Evolutionary conservation across 2,797 vertebrate species (phyloP), one percentile per base, ranked within the genome.

Genomic region (Ammospiza maritima): DNA sequence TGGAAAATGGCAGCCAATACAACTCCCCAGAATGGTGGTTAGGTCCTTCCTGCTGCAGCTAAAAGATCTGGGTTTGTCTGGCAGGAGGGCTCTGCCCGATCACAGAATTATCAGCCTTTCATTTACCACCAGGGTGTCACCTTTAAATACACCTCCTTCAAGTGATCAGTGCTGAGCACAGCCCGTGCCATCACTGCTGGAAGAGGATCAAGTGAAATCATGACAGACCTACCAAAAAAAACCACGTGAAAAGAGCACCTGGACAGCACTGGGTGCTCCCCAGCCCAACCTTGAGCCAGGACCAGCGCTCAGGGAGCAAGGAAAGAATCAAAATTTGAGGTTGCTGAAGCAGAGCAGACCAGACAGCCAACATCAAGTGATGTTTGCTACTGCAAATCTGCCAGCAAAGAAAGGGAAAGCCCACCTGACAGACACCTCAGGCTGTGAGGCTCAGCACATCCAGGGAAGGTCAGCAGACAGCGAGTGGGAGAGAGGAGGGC

Each of bases 261-360:
- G 57, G 45, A 36, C 22, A 89, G n/a, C 47, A 48, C 36, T 54
- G 30, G 36, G 36, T 8, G 14, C 56, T 64, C 54, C 67, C 79
- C 38, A 70, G 58, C 19, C 45, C 0, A 0, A 53, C n/a, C 54
- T 44, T 0, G 0, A 77, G 36, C 7, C 44, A 86, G 48, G 5
- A 67, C 14, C 14, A 48, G 60, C 0, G 0, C 11, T 4, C 36
- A 36, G 11, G 73, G 30, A 85, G 36, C 40, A 40, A 87, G 29
- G 19, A n/a, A 20, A 75, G 10, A 71, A 85, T 13, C 57, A n/a
- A 50, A 51, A 69, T 45, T 7, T 15, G 48, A 53, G n/a, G 48
- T 16, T 36, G 71, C 47, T 57, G 34, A 54, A 71, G 47, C 5
- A 5, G 34, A 77, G 29, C 32, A 70, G 45, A 58, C 16, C 56